Percentiles rank a stretch among this genome's conserved stretches.
phyloP scores from a whole-genome alignment of 92 coral and sea anemone genomes.

The Palythoa grandiflora region DNA sequence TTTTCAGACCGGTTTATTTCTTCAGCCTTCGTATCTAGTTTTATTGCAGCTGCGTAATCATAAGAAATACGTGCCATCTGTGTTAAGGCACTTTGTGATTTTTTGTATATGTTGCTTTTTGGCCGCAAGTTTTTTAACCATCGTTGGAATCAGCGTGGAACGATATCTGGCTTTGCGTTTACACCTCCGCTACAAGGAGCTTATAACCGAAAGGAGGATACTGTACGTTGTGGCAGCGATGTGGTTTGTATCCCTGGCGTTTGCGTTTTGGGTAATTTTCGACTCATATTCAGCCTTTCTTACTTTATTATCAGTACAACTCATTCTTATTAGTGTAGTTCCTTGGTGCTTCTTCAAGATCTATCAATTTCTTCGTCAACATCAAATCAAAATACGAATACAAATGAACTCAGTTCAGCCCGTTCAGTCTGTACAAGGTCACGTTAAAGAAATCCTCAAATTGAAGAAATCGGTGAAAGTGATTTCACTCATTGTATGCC shows the following conservation, averaged over 20 bases:
- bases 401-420: not conserved
- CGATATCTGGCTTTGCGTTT: slow-evolving; percentile 24
- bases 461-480: slow-evolving; percentile 19
- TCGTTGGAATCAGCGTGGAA: not conserved
- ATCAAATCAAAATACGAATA: not conserved
- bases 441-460: not conserved
- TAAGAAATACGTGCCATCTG: not conserved
- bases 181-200: slow-evolving; percentile 13
- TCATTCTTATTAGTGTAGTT: not conserved
- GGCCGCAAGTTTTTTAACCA: not conserved
- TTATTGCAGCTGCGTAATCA: not conserved
- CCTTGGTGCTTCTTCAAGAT: slow-evolving; percentile 14
- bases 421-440: not conserved
- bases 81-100: not conserved
- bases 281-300: not conserved
- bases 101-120: not conserved
- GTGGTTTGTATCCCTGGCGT: not conserved
- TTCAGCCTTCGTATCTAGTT: not conserved
- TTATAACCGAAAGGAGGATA: not conserved
- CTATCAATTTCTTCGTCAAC: not conserved
- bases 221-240: not conserved
- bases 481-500: not conserved
- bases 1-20: not conserved
- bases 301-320: not conserved
- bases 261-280: not conserved